phyloP scores from a whole-genome alignment of 2,888 invertebrate genomes.

The Nebria brevicollis region DNA sequence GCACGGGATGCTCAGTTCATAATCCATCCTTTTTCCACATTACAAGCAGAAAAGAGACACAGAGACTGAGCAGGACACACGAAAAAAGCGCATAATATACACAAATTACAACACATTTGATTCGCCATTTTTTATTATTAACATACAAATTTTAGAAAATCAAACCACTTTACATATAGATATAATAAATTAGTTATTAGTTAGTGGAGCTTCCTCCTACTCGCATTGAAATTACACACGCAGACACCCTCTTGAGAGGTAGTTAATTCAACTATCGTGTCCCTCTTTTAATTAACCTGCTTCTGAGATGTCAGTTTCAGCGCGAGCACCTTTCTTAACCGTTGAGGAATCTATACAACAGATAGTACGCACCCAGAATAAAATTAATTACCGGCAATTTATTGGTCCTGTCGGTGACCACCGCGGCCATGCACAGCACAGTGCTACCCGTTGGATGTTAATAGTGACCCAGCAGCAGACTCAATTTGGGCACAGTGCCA shows the following conservation, averaged over 20 bases:
- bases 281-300: neutral
- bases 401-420: neutral
- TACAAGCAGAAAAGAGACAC: too few relatives aligned
- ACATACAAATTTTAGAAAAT: too few relatives aligned
- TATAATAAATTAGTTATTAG: too few relatives aligned
- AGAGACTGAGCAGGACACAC: too few relatives aligned
- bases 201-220: too few relatives aligned
- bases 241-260: neutral
- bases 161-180: too few relatives aligned
- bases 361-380: neutral
- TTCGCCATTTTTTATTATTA: too few relatives aligned
- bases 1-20: too few relatives aligned
- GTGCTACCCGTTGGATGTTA: neutral
- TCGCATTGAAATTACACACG: too few relatives aligned
- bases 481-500: constrained; percentile 1
- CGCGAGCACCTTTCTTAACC: neutral
- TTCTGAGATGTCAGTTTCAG: neutral
- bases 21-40: too few relatives aligned
- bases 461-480: neutral
- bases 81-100: too few relatives aligned
- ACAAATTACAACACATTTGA: too few relatives aligned
- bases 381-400: neutral
- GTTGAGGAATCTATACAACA: neutral
- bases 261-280: neutral
- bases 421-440: neutral